phyloP scores from a whole-genome alignment of 1,140 invertebrate genomes.

The Drosophila nigromelanica region DNA sequence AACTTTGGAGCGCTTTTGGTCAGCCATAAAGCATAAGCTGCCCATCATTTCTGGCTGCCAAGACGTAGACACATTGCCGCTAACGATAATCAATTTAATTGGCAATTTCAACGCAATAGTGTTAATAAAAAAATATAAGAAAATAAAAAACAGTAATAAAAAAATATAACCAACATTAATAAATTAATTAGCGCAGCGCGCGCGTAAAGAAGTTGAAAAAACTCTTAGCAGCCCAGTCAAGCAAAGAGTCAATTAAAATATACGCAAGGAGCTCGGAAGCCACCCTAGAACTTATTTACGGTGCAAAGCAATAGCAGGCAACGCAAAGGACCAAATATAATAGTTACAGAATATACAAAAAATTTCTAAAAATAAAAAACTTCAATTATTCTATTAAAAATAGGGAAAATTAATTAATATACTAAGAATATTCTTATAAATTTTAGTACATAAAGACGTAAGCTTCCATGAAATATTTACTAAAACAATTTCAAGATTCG shows the following conservation, averaged over 20 bases:
- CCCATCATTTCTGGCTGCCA: conserved; percentile 26
- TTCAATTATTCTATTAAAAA: no score
- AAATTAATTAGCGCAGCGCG: conserved; percentile 63
- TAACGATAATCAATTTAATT: conserved; percentile 64
- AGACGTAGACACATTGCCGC: conserved; percentile 19
- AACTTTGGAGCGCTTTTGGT: conserved; percentile 9
- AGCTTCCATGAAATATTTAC: no score
- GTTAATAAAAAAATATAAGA: conserved; percentile 4
- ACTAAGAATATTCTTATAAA: no score
- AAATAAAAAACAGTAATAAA: conserved; percentile 27
- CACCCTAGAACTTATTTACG: neutral
- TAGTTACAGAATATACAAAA: neutral
- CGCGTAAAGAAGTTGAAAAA: neutral
- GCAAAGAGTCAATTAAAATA: conserved; percentile 66
- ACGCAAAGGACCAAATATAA: neutral
- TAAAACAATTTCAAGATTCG: no score
- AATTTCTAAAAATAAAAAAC: no score
- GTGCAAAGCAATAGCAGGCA: conserved; percentile 1
- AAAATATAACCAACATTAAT: conserved; percentile 68
- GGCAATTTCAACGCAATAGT: conserved; percentile 54
- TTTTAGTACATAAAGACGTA: no score
- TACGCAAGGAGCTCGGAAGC: conserved; percentile 43
- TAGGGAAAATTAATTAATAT: no score
- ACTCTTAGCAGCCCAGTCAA: conserved; percentile 36
- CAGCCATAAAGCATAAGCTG: conserved; percentile 43